Base-by-base conservation (phyloP, 1,140 invertebrate genomes). In the Zelostemma sp. region DNA sequence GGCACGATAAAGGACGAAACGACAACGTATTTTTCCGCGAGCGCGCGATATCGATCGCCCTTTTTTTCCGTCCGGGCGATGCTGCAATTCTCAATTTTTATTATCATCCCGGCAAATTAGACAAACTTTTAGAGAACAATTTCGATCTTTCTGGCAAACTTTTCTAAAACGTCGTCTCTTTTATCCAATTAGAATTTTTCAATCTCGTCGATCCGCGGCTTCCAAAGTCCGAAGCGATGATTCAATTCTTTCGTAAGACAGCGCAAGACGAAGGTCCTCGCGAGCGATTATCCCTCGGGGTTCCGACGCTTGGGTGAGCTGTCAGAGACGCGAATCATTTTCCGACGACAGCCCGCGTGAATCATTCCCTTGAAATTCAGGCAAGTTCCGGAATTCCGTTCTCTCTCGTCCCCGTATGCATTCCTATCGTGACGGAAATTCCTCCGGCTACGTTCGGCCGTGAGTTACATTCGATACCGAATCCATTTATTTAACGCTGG, bases 391-490 rank as follows among this genome's bases (percentile, higher is more conserved):
- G 67, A 70, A 70, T 70, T 70, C 67, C 67, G 67, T n/a, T n/a
- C 48, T 61, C 57, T 48, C 57, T 48, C 61, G 53, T 65, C 56
- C 67, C 61, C 48, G 50, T 61, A 70, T 70, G 61, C 67, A 70
- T 70, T 70, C 67, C 67, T 57, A 54, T 65, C 67, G 67, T 65
- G 57, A 70, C 67, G 61, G 67, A 70, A 70, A 70, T 70, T 70
- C 62, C 68, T 65, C 58, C 54, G 62, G 49, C 58, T 62, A 66
- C 57, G 54, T 59, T 66, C 47, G 62, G 12, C 57, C 62, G 68
- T 70, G 68, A 70, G 68, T 70, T 70, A 70, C 68, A 70, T 70
- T 70, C 68, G 68, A 70, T 70, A 70, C 68, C 68, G 45, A 70
- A 70, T 70, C 68, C 68, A 71, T 71, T 71, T 66, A 71, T 71